phyloP scores from a whole-genome alignment of 64 coral and sea anemone genomes.

The Montipora sp. region DNA sequence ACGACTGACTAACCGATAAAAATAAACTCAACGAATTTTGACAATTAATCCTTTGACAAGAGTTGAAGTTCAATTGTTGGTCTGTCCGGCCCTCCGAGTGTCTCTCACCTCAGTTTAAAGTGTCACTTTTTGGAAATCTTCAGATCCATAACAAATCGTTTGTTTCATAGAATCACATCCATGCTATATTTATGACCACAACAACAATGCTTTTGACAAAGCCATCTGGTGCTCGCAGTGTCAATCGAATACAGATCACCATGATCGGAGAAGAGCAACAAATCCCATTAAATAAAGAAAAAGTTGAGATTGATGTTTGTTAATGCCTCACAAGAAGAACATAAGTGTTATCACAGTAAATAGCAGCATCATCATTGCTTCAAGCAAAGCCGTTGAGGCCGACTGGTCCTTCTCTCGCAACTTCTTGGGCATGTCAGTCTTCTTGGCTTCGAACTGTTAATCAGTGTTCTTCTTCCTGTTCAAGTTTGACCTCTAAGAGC shows the following conservation, averaged over 20 bases:
- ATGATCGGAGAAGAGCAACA: background rate
- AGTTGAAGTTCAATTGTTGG: background rate
- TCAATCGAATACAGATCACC: background rate
- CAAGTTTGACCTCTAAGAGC: background rate
- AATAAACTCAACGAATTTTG: too few species aligned
- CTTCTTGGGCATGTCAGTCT: background rate
- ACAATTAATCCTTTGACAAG: too few species aligned
- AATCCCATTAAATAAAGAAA: background rate
- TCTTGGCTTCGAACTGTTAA: background rate
- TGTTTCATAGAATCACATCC: background rate
- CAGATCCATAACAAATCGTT: background rate
- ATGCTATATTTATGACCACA: background rate
- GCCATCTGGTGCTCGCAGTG: background rate
- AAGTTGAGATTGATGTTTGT: background rate
- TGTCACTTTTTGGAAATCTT: background rate
- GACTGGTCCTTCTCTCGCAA: conserved; percentile 9
- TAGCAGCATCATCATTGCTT: background rate
- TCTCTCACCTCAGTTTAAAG: background rate
- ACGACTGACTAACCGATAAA: too few species aligned
- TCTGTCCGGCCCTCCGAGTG: background rate
- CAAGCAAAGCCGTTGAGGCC: background rate
- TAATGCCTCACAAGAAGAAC: background rate
- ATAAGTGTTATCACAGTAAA: conserved; percentile 3
- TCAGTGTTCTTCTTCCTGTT: background rate
- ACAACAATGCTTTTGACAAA: background rate